phyloP scores from a whole-genome alignment of 2,888 invertebrate species.

The Diabrotica balteata region DNA sequence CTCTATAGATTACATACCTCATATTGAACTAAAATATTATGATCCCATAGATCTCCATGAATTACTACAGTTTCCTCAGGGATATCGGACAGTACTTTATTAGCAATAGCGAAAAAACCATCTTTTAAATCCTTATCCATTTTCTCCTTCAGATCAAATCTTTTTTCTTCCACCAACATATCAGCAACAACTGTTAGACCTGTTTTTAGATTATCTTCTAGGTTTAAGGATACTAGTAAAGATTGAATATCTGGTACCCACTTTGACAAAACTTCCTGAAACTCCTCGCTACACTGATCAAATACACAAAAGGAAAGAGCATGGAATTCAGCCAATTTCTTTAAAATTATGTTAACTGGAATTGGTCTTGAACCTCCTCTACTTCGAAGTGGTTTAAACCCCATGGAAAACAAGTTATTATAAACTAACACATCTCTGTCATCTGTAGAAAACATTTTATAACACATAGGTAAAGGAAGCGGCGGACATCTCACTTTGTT shows the following conservation, averaged over 20 bases:
- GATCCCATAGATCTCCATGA: constrained; percentile 31
- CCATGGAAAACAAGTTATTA: constrained; percentile 16
- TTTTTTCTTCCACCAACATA: constrained; percentile 23
- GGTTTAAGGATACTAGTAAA: constrained; percentile 4
- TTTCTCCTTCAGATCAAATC: constrained; percentile 17
- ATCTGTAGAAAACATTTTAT: constrained; percentile 19
- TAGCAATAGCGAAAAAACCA: constrained; percentile 8
- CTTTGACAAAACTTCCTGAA: constrained; percentile 8
- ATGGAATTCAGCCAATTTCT: constrained; percentile 22
- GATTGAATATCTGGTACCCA: constrained; percentile 12
- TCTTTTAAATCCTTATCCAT: constrained; percentile 14
- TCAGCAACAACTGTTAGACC: constrained; percentile 13
- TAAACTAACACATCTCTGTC: constrained; percentile 25
- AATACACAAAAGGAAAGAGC: constrained; percentile 23
- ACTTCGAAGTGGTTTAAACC: constrained; percentile 7
- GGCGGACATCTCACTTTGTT: background rate
- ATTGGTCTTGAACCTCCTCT: constrained; percentile 3
- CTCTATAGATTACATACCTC: constrained; percentile 16
- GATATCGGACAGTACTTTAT: constrained; percentile 17
- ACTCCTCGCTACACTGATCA: constrained; percentile 14
- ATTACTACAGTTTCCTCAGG: constrained; percentile 23
- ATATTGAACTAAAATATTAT: constrained; percentile 24
- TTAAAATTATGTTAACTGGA: constrained; percentile 8
- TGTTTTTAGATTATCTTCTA: constrained; percentile 10
- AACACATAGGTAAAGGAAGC: constrained; percentile 13